Evolutionary conservation across 2,888 invertebrate genomes (phyloP).

Genomic region (Phragmatobia fuliginosa): DNA sequence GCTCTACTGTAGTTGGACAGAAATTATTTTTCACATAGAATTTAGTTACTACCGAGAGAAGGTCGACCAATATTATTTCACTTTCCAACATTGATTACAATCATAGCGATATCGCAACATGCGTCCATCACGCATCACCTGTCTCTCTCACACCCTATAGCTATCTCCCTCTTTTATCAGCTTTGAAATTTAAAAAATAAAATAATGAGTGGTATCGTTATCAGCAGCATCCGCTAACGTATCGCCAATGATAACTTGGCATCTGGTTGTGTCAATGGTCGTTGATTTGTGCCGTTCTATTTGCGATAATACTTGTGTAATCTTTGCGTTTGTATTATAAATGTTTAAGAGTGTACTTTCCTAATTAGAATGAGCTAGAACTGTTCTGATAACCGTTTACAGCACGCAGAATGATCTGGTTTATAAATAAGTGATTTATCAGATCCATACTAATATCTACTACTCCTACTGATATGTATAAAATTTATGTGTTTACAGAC

Average conservation of each 20-base stretch:
- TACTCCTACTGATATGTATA: no score
- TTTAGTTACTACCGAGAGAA: constrained; percentile 26
- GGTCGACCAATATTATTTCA: constrained; percentile 44
- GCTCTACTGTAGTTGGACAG: no score
- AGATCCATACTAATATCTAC: no score
- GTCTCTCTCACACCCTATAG: constrained; percentile 65
- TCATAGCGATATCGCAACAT: constrained; percentile 65
- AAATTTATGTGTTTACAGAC: no score
- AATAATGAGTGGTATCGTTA: constrained; percentile 71
- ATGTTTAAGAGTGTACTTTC: background rate
- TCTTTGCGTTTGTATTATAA: constrained; percentile 8
- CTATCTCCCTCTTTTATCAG: constrained; percentile 66
- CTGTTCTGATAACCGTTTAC: background rate
- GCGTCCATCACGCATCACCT: constrained; percentile 71
- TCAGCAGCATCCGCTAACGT: constrained; percentile 76
- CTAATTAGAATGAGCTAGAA: background rate
- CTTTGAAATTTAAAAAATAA: constrained; percentile 74
- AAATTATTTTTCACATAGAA: no score
- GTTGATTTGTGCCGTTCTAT: constrained; percentile 60
- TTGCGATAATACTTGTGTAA: constrained; percentile 49
- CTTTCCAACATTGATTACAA: constrained; percentile 52
- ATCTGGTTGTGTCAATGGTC: constrained; percentile 74
- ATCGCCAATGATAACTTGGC: constrained; percentile 68
- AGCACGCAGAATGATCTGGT: background rate
- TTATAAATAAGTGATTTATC: background rate